Conservation (phyloP, 2,797 vertebrate species). For the Sebastes elongatus region DNA sequence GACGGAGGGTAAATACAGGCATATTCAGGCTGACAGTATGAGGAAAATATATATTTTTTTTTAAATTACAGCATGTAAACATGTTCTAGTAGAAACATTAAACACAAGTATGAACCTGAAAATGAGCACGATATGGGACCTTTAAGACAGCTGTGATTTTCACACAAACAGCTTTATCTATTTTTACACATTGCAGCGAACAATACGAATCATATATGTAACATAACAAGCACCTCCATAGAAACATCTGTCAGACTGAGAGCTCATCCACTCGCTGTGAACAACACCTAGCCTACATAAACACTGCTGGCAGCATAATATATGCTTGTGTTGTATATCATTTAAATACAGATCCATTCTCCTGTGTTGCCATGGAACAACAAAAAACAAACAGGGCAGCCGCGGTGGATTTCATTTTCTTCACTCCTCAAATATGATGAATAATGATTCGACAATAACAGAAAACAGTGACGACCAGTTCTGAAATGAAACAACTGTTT, state of each 20-base stretch:
- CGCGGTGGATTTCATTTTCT: not conserved
- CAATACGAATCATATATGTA: not conserved
- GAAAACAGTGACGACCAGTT: not conserved
- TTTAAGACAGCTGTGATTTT: not conserved
- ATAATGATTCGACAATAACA: not conserved
- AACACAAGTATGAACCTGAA: no score
- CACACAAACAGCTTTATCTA: not conserved
- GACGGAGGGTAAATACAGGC: no score
- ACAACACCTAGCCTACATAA: not conserved
- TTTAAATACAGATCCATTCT: conserved; percentile 20
- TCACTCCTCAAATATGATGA: not conserved
- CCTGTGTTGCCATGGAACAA: not conserved
- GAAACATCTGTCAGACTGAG: not conserved
- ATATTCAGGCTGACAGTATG: no score
- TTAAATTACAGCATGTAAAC: no score
- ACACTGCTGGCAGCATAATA: not conserved
- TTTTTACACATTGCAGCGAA: not conserved
- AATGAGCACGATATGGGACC: no score
- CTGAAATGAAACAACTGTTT: not conserved
- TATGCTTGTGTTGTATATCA: not conserved
- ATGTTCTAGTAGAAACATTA: no score
- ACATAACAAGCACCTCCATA: conserved; percentile 6
- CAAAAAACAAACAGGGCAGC: not conserved
- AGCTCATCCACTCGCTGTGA: not conserved
- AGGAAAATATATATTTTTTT: rapidly evolving